phyloP scores from a whole-genome alignment of 2,888 invertebrate species.

The Perithous albicinctus region DNA sequence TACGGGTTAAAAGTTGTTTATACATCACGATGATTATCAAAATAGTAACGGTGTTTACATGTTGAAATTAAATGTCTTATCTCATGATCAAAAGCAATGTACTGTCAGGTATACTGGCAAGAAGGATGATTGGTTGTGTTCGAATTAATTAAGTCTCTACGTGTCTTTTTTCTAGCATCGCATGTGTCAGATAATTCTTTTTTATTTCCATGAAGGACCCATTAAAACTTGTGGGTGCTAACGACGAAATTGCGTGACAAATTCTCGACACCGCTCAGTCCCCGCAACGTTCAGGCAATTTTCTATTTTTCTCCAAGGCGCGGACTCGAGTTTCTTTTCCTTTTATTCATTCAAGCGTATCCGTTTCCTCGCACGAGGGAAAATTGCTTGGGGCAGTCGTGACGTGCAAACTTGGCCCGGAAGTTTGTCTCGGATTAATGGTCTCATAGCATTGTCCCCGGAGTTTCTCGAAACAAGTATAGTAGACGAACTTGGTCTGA shows the following conservation, averaged over 20 bases:
- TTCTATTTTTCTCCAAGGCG: conserved; percentile 55
- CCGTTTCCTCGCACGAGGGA: conserved; percentile 57
- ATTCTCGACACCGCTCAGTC: conserved; percentile 48
- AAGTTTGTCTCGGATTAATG: conserved; percentile 70
- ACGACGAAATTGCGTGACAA: conserved; percentile 62
- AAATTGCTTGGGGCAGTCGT: conserved; percentile 66
- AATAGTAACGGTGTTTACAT: not conserved
- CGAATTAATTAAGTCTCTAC: conserved; percentile 41
- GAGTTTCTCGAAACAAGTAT: conserved; percentile 69
- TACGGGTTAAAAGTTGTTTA: too few relatives aligned
- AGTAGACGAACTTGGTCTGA: conserved; percentile 65
- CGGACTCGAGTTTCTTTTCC: conserved; percentile 28
- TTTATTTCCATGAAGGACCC: conserved; percentile 33
- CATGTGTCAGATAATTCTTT: conserved; percentile 40
- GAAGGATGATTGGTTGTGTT: conserved; percentile 14
- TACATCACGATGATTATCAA: not conserved
- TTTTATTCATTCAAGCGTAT: conserved; percentile 59
- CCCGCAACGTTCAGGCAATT: conserved; percentile 61
- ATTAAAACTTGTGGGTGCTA: conserved; percentile 55
- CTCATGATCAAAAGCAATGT: not conserved
- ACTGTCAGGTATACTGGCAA: conserved; percentile 4
- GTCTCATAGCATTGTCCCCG: conserved; percentile 68
- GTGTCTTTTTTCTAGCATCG: conserved; percentile 19
- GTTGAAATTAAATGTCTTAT: not conserved
- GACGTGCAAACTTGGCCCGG: conserved; percentile 66